Conservation (phyloP, 2,797 vertebrate genomes). For the Salmo trutta region DNA sequence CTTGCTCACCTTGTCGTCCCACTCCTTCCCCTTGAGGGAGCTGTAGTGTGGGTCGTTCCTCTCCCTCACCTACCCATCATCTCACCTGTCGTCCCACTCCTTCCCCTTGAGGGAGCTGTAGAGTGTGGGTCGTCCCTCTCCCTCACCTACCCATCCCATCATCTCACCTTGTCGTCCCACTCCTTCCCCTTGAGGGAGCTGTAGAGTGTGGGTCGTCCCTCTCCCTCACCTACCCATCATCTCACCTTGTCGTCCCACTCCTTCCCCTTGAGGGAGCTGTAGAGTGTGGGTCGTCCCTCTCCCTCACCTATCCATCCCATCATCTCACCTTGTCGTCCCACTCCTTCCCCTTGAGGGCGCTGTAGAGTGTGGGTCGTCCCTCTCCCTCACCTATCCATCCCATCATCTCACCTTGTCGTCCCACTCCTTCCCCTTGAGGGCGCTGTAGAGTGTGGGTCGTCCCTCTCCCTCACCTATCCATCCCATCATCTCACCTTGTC, state of each 20-base stretch:
- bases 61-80: conserved; percentile 86
- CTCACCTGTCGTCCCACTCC: conserved; percentile 72
- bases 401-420: conserved; percentile 57
- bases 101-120: conserved; percentile 81
- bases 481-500: conserved; percentile 50
- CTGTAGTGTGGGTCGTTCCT: conserved; percentile 80
- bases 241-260: conserved; percentile 73
- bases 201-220: conserved; percentile 74
- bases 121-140: conserved; percentile 65
- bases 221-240: too few relatives aligned
- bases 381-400: too few relatives aligned
- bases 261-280: conserved; percentile 72
- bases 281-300: conserved; percentile 71
- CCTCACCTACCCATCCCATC: too few relatives aligned
- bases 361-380: conserved; percentile 75
- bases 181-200: conserved; percentile 73
- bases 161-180: conserved; percentile 68
- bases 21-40: background rate
- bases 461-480: too few relatives aligned
- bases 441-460: conserved; percentile 76
- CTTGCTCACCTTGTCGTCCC: background rate
- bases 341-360: conserved; percentile 72
- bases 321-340: conserved; percentile 68
- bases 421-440: conserved; percentile 75
- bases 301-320: too few relatives aligned